phyloP scores from a whole-genome alignment of 2,113 vertebrate genomes.

The Nycticryphes semicollaris region DNA sequence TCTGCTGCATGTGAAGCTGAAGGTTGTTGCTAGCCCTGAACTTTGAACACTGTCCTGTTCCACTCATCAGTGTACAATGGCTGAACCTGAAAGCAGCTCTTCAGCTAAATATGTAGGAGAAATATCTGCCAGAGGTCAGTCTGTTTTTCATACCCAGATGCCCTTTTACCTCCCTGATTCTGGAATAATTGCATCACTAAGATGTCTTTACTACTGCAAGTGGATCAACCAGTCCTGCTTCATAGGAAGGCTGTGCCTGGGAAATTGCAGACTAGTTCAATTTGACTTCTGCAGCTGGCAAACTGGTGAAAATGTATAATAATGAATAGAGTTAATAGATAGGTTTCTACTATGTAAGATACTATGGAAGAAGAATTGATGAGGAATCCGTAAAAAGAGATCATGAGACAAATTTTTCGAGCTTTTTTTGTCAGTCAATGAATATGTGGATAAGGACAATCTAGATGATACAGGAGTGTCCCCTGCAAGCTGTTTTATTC shows the following conservation, averaged over 20 bases:
- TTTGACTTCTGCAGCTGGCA: not conserved
- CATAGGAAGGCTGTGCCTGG: not conserved
- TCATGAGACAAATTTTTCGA: not conserved
- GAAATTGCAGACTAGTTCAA: not conserved
- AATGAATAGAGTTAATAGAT: not conserved
- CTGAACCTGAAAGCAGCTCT: not conserved
- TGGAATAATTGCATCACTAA: not conserved
- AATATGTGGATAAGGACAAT: not conserved
- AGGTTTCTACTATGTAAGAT: not conserved
- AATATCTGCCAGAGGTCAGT: not conserved
- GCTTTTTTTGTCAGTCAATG: not conserved
- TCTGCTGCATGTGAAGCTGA: not conserved
- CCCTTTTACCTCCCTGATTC: not conserved
- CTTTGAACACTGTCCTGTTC: not conserved
- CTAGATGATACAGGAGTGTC: not conserved
- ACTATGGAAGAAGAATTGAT: not conserved
- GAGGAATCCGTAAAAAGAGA: not conserved
- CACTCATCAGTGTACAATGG: not conserved
- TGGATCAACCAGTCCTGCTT: not conserved
- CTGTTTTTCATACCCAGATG: not conserved
- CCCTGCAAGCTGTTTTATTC: not conserved
- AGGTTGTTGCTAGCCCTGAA: not conserved
- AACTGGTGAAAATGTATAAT: not conserved
- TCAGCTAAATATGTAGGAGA: not conserved
- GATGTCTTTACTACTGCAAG: not conserved